These are phyloP conservation scores for Sitophilus oryzae DNA, from an alignment of 1,140 invertebrate genomes.

Conservation along the genomic window DNA sequence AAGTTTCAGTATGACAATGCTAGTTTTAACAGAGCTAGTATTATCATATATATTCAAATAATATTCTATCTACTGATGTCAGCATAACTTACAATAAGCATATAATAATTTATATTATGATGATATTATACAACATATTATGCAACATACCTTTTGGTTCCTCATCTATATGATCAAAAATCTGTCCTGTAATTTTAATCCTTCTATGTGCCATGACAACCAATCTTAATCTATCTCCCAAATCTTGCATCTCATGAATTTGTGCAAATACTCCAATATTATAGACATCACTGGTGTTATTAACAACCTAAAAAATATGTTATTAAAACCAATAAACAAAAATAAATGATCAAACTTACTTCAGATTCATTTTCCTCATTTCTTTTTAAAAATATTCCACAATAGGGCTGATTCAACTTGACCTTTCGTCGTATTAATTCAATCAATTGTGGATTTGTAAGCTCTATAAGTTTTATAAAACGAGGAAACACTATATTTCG, in stretches of 20 bases:
- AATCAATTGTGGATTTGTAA: conserved; percentile 82
- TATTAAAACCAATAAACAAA: neutral
- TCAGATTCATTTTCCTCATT: conserved; percentile 86
- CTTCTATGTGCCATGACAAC: conserved; percentile 92
- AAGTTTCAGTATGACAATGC: too few species aligned
- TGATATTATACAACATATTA: neutral
- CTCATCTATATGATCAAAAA: conserved; percentile 61
- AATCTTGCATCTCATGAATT: conserved; percentile 95
- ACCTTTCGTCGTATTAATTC: conserved; percentile 91
- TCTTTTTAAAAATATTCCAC: conserved; percentile 95
- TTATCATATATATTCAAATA: too few species aligned
- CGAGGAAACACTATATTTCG: conserved; percentile 95
- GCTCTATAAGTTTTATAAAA: conserved; percentile 96
- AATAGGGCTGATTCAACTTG: conserved; percentile 93
- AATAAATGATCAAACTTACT: conserved; percentile 14
- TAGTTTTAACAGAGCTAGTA: too few species aligned
- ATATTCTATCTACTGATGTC: too few species aligned
- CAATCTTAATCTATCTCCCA: conserved; percentile 84
- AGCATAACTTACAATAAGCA: neutral
- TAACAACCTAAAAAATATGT: conserved; percentile 53
- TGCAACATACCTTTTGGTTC: conserved; percentile 27
- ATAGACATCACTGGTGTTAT: conserved; percentile 82
- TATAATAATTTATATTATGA: neutral
- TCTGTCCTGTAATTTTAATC: conserved; percentile 72
- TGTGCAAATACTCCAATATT: conserved; percentile 94